A percentile compares a stretch with the other conserved stretches of the same genome.
phyloP scores from a whole-genome alignment of 2,113 vertebrate species.

The Triplophysa siluroides region DNA sequence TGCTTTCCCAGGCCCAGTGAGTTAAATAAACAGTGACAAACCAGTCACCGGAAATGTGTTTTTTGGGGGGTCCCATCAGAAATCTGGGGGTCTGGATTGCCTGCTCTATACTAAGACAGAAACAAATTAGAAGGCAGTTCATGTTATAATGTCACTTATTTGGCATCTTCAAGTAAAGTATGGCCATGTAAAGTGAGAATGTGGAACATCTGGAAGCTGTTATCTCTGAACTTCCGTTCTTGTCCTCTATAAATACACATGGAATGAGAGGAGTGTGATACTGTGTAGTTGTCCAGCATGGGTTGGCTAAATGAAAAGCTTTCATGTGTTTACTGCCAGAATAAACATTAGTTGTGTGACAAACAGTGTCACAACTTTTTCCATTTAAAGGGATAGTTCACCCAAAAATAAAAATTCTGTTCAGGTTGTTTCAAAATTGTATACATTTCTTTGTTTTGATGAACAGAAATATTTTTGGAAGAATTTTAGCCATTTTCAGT shows the following conservation, averaged over 20 bases:
- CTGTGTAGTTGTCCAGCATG: conserved; percentile 8
- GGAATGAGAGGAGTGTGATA: not conserved
- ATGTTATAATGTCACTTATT: not conserved
- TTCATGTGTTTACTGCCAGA: not conserved
- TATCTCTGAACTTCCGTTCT: not conserved
- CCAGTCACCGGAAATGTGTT: too few relatives aligned
- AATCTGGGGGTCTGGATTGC: too few relatives aligned
- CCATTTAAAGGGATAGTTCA: not conserved
- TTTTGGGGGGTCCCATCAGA: too few relatives aligned
- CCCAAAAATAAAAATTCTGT: too few relatives aligned
- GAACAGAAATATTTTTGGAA: too few relatives aligned
- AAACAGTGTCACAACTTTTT: not conserved
- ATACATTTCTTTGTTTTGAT: too few relatives aligned
- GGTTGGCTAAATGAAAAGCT: not conserved
- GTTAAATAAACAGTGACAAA: not conserved
- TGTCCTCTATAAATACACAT: not conserved
- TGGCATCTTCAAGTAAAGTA: not conserved
- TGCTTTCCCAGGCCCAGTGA: not conserved
- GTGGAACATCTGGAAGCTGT: conserved; percentile 37
- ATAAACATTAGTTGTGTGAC: conserved; percentile 4
- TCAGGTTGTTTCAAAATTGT: too few relatives aligned
- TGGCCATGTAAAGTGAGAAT: not conserved
- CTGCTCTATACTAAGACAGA: not conserved
- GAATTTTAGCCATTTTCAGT: too few relatives aligned
- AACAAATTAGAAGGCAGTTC: not conserved